Conservation (phyloP, 2,888 invertebrate genomes). For the Thera britannica region DNA sequence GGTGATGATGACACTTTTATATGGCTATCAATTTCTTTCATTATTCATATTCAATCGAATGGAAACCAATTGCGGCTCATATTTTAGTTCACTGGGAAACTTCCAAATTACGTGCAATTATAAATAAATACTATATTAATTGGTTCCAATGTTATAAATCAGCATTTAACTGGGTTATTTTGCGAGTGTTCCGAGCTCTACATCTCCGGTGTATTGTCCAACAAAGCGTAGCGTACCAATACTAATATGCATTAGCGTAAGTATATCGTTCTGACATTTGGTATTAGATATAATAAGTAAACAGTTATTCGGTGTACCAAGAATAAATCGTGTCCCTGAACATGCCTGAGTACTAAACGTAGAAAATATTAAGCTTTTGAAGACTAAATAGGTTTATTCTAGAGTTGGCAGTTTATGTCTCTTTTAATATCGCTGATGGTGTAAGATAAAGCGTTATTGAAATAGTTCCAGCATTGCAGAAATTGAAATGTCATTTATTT, state of each 20-base stretch:
- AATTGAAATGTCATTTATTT: too few species aligned
- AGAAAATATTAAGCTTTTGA: too few species aligned
- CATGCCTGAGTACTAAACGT: too few species aligned
- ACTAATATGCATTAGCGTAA: not conserved
- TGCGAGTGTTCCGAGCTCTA: conserved; percentile 12
- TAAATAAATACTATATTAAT: conserved; percentile 16
- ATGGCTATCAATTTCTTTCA: not conserved
- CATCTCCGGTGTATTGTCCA: not conserved
- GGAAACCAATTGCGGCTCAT: conserved; percentile 1
- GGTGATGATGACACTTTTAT: not conserved
- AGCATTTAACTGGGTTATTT: conserved; percentile 23
- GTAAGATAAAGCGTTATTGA: too few species aligned
- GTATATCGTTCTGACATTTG: too few species aligned
- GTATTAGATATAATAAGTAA: too few species aligned
- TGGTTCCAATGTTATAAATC: conserved; percentile 25
- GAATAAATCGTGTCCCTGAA: too few species aligned
- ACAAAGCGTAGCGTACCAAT: not conserved
- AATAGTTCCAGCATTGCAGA: too few species aligned
- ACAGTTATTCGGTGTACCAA: too few species aligned
- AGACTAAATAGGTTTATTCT: too few species aligned
- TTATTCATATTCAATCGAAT: not conserved
- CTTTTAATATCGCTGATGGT: too few species aligned
- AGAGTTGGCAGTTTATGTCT: too few species aligned
- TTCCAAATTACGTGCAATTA: conserved; percentile 11
- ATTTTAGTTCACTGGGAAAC: conserved; percentile 3